These are phyloP conservation scores for Pristionchus pacificus DNA, from an alignment of 1,140 invertebrate species.

Conservation along the genomic window DNA sequence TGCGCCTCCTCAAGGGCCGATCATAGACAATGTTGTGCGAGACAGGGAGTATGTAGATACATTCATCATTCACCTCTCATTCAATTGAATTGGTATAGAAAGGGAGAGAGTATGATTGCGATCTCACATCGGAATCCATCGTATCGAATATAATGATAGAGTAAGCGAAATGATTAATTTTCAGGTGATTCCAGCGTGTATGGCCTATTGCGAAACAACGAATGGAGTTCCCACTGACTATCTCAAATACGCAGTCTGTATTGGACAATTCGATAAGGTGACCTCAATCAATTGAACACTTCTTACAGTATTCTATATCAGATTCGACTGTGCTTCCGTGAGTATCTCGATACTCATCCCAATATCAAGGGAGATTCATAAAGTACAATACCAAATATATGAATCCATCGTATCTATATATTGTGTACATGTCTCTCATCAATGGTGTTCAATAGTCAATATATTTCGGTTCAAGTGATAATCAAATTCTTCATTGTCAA, in stretches of 20 bases:
- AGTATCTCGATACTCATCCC: constrained; percentile 47
- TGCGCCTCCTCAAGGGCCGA: constrained; percentile 36
- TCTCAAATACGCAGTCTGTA: constrained; percentile 47
- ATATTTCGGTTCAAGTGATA: too few relatives aligned
- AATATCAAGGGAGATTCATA: constrained; percentile 55
- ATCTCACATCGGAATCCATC: constrained; percentile 45
- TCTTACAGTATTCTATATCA: too few relatives aligned
- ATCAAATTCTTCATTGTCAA: too few relatives aligned
- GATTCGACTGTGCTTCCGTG: constrained; percentile 51
- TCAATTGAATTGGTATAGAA: not conserved
- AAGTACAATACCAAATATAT: constrained; percentile 7
- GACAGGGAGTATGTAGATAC: constrained; percentile 21
- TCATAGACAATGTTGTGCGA: constrained; percentile 30
- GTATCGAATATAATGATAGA: not conserved
- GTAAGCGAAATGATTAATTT: not conserved
- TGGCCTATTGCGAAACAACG: constrained; percentile 54
- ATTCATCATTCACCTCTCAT: not conserved
- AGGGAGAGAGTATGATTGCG: constrained; percentile 19
- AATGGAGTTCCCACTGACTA: constrained; percentile 57
- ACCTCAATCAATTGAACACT: too few relatives aligned
- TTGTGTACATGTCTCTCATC: too few relatives aligned
- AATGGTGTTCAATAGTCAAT: too few relatives aligned
- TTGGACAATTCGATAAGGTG: constrained; percentile 52
- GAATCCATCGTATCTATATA: too few relatives aligned
- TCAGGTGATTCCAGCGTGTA: constrained; percentile 28